phyloP scores from a whole-genome alignment of 1,140 invertebrate species.

The Metopolophium dirhodum region DNA sequence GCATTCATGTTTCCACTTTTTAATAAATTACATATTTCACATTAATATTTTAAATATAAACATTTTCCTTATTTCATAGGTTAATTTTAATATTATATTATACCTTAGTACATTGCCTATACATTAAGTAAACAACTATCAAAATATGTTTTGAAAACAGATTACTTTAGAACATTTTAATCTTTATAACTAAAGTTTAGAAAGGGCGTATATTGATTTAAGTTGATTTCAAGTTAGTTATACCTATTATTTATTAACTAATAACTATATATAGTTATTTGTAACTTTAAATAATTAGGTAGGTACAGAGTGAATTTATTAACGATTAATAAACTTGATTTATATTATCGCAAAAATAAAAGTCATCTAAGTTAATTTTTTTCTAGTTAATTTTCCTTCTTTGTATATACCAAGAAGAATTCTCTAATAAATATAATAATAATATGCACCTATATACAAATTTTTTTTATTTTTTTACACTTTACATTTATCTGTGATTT shows the following conservation, averaged over 20 bases:
- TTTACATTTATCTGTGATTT: neutral
- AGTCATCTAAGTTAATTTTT: neutral
- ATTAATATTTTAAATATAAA: neutral
- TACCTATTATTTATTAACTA: too few species aligned
- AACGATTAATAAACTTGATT: too few species aligned
- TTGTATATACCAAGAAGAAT: neutral
- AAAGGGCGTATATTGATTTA: neutral
- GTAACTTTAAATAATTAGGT: too few species aligned
- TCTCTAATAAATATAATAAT: neutral
- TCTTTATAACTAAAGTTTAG: neutral
- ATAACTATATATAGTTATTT: too few species aligned
- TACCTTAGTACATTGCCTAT: too few species aligned
- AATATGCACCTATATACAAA: neutral
- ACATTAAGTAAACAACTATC: neutral
- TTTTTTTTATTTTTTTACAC: neutral
- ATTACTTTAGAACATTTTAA: neutral
- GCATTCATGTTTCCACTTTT: neutral
- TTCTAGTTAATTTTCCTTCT: too few species aligned
- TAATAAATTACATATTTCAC: neutral
- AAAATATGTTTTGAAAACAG: neutral
- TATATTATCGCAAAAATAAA: neutral
- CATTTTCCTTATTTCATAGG: neutral
- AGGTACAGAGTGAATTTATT: too few species aligned
- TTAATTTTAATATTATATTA: neutral
- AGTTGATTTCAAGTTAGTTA: neutral